A percentile compares a stretch with the other conserved stretches of the same genome.
Conservation (phyloP, 2,797 vertebrate species). For the Mus caroli region DNA sequence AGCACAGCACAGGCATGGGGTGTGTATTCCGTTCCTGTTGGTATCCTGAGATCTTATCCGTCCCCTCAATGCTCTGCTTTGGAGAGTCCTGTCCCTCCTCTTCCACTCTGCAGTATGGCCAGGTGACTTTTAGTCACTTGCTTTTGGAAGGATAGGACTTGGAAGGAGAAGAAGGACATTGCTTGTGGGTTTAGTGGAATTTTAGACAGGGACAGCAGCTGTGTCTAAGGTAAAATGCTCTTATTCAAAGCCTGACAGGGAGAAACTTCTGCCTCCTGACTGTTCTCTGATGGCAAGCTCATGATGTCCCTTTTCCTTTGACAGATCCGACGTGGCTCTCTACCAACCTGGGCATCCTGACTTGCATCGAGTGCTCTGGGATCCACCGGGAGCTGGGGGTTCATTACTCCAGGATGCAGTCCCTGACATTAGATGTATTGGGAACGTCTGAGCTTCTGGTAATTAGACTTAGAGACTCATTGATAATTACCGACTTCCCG, state of each 20-base stretch:
- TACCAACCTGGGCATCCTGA: constrained; percentile 98
- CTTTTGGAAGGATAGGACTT: neutral
- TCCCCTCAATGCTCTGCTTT: neutral
- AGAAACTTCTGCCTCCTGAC: neutral
- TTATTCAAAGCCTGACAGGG: neutral
- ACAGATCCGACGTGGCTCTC: constrained; percentile 98
- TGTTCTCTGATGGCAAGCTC: neutral
- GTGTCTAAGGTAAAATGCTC: neutral
- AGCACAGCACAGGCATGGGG: fast-evolving
- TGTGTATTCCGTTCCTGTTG: neutral
- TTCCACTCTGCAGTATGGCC: neutral
- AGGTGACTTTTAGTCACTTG: neutral
- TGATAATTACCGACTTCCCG: neutral
- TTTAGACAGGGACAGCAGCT: too few species aligned
- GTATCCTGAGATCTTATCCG: fast-evolving
- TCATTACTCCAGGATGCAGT: constrained; percentile 99
- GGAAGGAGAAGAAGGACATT: neutral
- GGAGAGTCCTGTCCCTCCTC: neutral
- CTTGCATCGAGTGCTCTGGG: constrained; percentile 98
- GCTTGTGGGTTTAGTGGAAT: fast-evolving
- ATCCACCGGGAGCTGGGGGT: constrained; percentile 99
- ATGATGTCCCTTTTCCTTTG: constrained; percentile 54
- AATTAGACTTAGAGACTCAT: constrained; percentile 77
- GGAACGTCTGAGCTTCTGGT: constrained; percentile 99
- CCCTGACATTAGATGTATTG: constrained; percentile 97